Conservation (phyloP, 1,140 invertebrate species). For the Drosophila santomea region DNA sequence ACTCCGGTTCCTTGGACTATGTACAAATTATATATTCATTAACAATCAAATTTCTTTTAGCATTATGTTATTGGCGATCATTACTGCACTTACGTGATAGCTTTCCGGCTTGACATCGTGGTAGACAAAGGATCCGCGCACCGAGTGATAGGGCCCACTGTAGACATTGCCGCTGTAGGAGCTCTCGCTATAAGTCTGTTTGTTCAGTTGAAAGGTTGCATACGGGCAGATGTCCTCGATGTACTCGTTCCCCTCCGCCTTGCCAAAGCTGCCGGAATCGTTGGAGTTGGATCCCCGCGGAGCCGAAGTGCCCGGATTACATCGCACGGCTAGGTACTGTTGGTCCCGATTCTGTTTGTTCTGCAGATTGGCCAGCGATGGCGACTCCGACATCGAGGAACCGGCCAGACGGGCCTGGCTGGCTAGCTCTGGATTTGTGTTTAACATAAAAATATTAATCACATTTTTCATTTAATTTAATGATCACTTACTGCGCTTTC, state of each 20-base stretch:
- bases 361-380: conserved; percentile 90
- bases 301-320: conserved; percentile 83
- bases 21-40: background rate
- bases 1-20: conserved; percentile 91
- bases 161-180: conserved; percentile 95
- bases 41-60: background rate
- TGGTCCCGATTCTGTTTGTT: conserved; percentile 91
- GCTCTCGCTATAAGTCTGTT: conserved; percentile 93
- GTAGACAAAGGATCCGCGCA: conserved; percentile 95
- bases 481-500: conserved; percentile 87
- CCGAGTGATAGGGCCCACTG: conserved; percentile 93
- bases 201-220: conserved; percentile 95
- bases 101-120: conserved; percentile 90
- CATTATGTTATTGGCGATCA: background rate
- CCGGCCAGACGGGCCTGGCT: conserved; percentile 76
- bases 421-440: conserved; percentile 36
- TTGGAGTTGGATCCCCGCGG: conserved; percentile 85
- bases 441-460: background rate
- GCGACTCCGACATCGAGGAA: conserved; percentile 86
- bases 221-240: conserved; percentile 96
- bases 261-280: conserved; percentile 85
- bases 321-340: conserved; percentile 88
- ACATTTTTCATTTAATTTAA: background rate
- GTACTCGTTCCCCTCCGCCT: conserved; percentile 89
- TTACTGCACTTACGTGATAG: conserved; percentile 85